Conservation (phyloP, 2,113 vertebrate species). For the Serilophus lunatus region DNA sequence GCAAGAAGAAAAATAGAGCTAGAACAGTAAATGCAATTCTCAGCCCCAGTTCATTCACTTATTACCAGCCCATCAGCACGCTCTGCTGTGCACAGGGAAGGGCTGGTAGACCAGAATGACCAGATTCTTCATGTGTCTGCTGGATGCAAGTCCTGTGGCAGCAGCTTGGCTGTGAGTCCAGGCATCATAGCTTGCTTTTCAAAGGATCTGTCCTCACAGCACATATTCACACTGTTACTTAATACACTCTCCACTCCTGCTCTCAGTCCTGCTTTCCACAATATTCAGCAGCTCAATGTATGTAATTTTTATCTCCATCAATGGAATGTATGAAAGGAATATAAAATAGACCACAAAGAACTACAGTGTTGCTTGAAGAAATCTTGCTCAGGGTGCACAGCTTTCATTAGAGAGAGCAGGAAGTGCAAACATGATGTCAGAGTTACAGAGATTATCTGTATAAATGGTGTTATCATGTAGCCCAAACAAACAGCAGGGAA, state of each 20-base stretch:
- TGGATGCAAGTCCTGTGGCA: neutral
- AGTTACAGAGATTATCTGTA: slow-evolving; percentile 3
- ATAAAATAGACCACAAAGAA: slow-evolving; percentile 12
- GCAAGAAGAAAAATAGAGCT: neutral
- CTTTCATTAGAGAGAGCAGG: slow-evolving; percentile 26
- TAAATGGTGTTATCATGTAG: slow-evolving; percentile 43
- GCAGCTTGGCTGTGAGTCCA: neutral
- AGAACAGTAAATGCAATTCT: neutral
- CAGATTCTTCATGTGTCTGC: neutral
- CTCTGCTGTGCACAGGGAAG: neutral
- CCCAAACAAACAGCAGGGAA: slow-evolving; percentile 35
- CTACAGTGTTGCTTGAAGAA: neutral
- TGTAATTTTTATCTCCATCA: slow-evolving; percentile 14
- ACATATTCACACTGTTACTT: neutral
- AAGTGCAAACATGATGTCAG: slow-evolving; percentile 29
- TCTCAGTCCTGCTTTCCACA: neutral
- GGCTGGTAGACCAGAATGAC: neutral
- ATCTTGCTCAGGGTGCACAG: neutral
- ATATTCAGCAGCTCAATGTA: neutral
- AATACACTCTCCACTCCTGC: neutral
- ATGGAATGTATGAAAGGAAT: neutral
- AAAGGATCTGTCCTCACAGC: neutral
- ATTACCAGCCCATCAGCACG: accelerated
- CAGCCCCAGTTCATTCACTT: neutral
- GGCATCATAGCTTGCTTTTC: neutral